Base-by-base conservation (phyloP, 2,797 vertebrate species). In the Scolopax rusticola region DNA sequence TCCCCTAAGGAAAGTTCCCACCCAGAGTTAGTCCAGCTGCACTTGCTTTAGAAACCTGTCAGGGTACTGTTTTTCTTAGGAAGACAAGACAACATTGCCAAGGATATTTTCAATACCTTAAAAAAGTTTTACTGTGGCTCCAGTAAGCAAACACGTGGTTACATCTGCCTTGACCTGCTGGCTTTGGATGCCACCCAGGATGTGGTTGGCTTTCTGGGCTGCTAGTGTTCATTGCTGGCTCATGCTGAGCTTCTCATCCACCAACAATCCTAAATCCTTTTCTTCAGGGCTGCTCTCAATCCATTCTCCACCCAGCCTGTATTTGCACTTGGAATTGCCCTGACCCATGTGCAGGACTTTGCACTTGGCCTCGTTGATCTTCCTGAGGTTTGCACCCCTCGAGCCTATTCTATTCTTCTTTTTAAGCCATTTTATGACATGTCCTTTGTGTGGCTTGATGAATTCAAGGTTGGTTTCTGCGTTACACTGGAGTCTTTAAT, bases 1-100 rank as follows among this genome's bases (percentile, higher is more conserved):
- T 84, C 18, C 63, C 78, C 28, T 68, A 70, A 87, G 84, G 78
- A 95, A 74, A 96, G 70, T 64, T 87, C 78, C 89, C 89, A 91
- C 81, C 81, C 75, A 36, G 64, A 57, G 11, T 50, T 7, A 67
- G 64, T 85, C 51, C 71, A 96, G 87, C 93, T 92, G 89, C 45
- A 60, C 74, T 95, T 93, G 68, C 40, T 94, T 85, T 92, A 78
- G 78, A 85, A 91, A 45, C 43, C 18, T 0, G 0, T 80, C 57
- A 80, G 79, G 78, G 68, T 13, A 3, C 24, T 65, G n/a, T 54
- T 76, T 76, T 89, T 68, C 76, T 92, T 84, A 60, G 40, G 90
- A 84, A 80, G 51, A 75, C 75, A 80, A 45, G 60, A 47, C 51
- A 69, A 10, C 15, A 57, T 68, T 78, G 53, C 89, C 76, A 78